Evolutionary conservation across 2,888 invertebrate genomes (phyloP).

Genomic region (Luperina testacea): DNA sequence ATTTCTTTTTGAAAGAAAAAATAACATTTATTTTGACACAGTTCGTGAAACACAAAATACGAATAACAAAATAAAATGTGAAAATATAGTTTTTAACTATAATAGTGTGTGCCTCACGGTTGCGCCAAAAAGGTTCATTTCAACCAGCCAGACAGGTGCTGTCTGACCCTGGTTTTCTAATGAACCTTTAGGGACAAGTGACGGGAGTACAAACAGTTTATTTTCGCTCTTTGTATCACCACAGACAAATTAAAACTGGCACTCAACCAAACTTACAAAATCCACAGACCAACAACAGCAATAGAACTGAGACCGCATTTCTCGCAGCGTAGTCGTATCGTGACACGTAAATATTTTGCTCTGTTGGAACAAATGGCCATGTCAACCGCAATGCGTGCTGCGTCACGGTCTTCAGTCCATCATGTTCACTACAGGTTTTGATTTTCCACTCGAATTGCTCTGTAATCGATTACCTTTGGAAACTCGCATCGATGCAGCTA

Average conservation of each 20-base stretch:
- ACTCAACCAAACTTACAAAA: neutral
- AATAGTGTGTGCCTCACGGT: neutral
- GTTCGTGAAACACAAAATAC: neutral
- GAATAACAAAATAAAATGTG: neutral
- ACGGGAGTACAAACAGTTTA: neutral
- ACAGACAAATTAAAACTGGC: neutral
- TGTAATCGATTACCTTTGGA: constrained; percentile 63
- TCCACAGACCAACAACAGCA: neutral
- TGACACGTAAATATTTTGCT: constrained; percentile 40
- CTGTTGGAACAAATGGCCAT: constrained; percentile 73
- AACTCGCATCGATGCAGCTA: constrained; percentile 44
- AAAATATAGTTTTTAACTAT: neutral
- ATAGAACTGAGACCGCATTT: neutral
- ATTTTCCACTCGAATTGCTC: constrained; percentile 68
- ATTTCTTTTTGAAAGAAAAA: neutral
- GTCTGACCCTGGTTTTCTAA: neutral
- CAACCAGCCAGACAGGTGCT: neutral
- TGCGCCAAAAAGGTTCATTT: neutral
- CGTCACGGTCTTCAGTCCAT: constrained; percentile 74
- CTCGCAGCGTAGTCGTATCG: constrained; percentile 49
- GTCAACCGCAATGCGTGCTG: constrained; percentile 78
- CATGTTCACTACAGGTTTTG: constrained; percentile 71
- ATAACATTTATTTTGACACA: neutral
- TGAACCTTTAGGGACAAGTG: neutral
- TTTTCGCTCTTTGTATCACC: neutral